A percentile compares a stretch with the other conserved stretches of the same genome.
Conservation (phyloP, 1,140 invertebrate genomes). For the Drosophila lacteicornis region DNA sequence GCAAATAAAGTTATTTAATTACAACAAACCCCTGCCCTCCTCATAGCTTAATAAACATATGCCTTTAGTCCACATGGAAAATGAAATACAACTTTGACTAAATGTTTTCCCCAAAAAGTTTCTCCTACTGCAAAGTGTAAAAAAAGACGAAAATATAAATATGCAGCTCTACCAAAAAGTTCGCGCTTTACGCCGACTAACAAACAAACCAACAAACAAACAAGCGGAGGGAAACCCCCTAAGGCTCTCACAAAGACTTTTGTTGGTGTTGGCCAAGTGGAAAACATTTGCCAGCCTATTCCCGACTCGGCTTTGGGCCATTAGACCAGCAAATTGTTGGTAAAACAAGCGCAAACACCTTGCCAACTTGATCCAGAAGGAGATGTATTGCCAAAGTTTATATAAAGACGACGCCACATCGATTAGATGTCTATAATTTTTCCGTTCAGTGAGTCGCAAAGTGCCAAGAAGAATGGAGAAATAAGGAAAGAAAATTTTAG, state of each 20-base stretch:
- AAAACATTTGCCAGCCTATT: slow-evolving; percentile 76
- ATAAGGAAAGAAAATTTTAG: background rate
- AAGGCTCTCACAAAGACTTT: slow-evolving; percentile 47
- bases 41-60: slow-evolving; percentile 26
- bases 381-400: slow-evolving; percentile 34
- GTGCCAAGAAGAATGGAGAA: slow-evolving; percentile 19
- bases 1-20: background rate
- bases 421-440: slow-evolving; percentile 85
- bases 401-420: slow-evolving; percentile 30
- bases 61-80: slow-evolving; percentile 36
- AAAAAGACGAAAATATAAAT: slow-evolving; percentile 47
- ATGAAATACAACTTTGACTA: slow-evolving; percentile 54
- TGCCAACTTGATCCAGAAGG: slow-evolving; percentile 40
- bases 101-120: slow-evolving; percentile 66
- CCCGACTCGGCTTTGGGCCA: slow-evolving; percentile 34
- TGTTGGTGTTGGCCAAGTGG: slow-evolving; percentile 72
- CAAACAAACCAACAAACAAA: slow-evolving; percentile 37
- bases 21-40: background rate
- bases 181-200: slow-evolving; percentile 57
- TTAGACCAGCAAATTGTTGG: slow-evolving; percentile 77
- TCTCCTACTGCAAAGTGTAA: slow-evolving; percentile 46
- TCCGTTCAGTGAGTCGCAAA: slow-evolving; percentile 80
- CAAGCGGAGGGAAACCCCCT: slow-evolving; percentile 43
- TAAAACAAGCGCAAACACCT: slow-evolving; percentile 83
- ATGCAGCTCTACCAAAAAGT: slow-evolving; percentile 43